Evolutionary conservation across 2,888 invertebrate species (phyloP).

Genomic region (Hetaerina titia): DNA sequence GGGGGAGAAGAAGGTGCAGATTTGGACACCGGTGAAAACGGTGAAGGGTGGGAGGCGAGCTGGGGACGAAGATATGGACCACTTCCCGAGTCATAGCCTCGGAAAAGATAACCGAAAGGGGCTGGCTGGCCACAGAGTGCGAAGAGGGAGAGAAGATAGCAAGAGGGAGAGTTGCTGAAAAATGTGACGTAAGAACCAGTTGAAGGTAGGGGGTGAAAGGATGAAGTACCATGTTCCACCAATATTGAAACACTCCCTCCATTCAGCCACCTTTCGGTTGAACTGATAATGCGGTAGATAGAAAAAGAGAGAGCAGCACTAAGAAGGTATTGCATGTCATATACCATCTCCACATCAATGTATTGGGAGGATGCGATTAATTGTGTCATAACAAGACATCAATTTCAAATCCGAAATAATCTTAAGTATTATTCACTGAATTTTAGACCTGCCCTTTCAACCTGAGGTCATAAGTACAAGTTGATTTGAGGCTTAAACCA

Average conservation of each 20-base stretch:
- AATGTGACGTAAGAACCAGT: neutral
- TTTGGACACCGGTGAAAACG: slow-evolving; percentile 16
- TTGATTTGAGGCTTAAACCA: no score
- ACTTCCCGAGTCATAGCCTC: slow-evolving; percentile 32
- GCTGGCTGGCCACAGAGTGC: neutral
- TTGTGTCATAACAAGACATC: no score
- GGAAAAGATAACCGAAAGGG: slow-evolving; percentile 53
- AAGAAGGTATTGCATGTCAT: no score
- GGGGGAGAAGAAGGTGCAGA: slow-evolving; percentile 1
- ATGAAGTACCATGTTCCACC: slow-evolving; percentile 28
- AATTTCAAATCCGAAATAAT: no score
- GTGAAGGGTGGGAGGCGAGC: neutral
- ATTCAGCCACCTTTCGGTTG: neutral
- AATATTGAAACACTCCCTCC: slow-evolving; percentile 8
- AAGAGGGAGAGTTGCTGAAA: neutral
- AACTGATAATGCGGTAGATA: neutral
- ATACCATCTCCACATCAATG: no score
- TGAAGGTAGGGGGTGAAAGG: neutral
- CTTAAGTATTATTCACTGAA: no score
- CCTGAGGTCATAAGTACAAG: no score
- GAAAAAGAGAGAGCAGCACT: no score
- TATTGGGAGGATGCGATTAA: no score
- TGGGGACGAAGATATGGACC: slow-evolving; percentile 43
- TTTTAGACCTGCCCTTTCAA: no score
- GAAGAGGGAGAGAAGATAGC: neutral